phyloP scores from a whole-genome alignment of 2,888 invertebrate species.

The Eupeodes luniger region DNA sequence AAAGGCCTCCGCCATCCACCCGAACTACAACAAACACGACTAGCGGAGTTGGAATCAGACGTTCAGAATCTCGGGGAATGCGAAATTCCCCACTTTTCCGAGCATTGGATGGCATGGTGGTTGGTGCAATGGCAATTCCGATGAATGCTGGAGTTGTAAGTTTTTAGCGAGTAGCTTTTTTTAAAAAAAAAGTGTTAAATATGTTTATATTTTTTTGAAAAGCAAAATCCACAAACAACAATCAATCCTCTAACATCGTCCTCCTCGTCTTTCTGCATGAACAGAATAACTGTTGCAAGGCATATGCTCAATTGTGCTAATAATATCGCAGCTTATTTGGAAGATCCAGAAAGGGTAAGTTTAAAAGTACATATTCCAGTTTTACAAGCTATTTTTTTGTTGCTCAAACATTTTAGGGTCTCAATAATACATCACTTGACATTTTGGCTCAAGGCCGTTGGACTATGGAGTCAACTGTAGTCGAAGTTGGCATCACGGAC shows the following conservation, averaged over 20 bases:
- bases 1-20: constrained; percentile 91
- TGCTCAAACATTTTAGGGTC: constrained; percentile 78
- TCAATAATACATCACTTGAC: constrained; percentile 83
- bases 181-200: background rate
- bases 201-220: constrained; percentile 30
- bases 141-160: constrained; percentile 79
- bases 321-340: constrained; percentile 83
- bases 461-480: constrained; percentile 84
- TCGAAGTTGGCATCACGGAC: constrained; percentile 84
- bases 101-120: constrained; percentile 83
- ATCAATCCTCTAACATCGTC: constrained; percentile 81
- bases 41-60: constrained; percentile 80
- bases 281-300: constrained; percentile 84
- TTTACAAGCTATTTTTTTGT: too few relatives aligned
- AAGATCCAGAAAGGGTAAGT: constrained; percentile 82
- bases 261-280: constrained; percentile 84
- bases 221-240: constrained; percentile 79
- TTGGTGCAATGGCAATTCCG: constrained; percentile 84
- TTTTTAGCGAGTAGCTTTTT: background rate
- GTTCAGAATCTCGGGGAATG: constrained; percentile 82
- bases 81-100: constrained; percentile 82
- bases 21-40: constrained; percentile 79
- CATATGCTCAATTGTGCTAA: constrained; percentile 84
- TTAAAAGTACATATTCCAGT: background rate
- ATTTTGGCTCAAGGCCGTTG: constrained; percentile 84